phyloP scores from a whole-genome alignment of 2,888 invertebrate species.

The Pachliopta kotzebuea region DNA sequence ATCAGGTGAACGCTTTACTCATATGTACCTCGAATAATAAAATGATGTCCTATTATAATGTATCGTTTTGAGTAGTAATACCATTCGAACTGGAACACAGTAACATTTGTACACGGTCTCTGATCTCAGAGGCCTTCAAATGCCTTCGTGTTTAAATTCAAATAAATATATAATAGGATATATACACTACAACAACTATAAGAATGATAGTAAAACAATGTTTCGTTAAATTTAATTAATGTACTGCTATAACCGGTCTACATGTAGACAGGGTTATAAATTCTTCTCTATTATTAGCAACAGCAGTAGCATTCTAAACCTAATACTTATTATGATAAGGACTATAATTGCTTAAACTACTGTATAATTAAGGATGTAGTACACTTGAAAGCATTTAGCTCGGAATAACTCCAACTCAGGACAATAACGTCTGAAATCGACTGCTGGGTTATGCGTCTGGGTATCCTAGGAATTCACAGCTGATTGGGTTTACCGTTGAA shows the following conservation, averaged over 20 bases:
- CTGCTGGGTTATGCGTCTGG: conserved; percentile 4
- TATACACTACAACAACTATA: background rate
- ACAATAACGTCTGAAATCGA: conserved; percentile 17
- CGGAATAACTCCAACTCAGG: conserved; percentile 16
- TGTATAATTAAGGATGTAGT: conserved; percentile 27
- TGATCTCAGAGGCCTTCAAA: too few relatives aligned
- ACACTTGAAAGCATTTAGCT: conserved; percentile 27
- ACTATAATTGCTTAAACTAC: conserved; percentile 10
- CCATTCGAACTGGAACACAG: too few relatives aligned
- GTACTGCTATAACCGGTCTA: conserved; percentile 30
- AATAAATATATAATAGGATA: too few relatives aligned
- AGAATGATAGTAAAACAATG: conserved; percentile 24
- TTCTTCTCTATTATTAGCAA: conserved; percentile 4
- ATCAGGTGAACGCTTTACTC: too few relatives aligned
- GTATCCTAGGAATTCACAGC: conserved; percentile 1
- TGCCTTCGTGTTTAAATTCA: too few relatives aligned
- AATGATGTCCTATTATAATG: too few relatives aligned
- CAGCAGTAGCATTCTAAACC: conserved; percentile 15
- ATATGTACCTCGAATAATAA: too few relatives aligned
- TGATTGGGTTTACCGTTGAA: conserved; percentile 2
- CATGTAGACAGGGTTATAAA: conserved; percentile 27
- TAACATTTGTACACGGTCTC: too few relatives aligned
- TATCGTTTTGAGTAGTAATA: too few relatives aligned
- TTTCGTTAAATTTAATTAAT: conserved; percentile 29
- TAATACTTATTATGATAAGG: conserved; percentile 18